Percentiles rank a stretch among this genome's conserved stretches.
Conservation (phyloP, 2,797 vertebrate species). For the Schizopygopsis malacanthus region DNA sequence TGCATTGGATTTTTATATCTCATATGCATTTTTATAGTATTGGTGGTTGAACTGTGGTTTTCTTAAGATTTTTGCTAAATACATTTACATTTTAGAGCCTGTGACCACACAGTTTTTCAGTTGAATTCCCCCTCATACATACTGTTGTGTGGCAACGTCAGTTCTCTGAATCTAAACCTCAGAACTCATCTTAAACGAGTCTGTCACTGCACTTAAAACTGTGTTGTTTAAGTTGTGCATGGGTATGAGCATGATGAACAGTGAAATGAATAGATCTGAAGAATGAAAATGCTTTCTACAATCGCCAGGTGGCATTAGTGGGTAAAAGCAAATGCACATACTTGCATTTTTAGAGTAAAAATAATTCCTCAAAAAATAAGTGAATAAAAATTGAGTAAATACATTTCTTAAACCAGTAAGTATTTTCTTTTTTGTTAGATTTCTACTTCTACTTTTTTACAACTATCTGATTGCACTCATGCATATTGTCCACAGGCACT, state of each 20-base stretch:
- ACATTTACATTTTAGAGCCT: background rate
- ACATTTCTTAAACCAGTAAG: background rate
- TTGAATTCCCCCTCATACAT: constrained; percentile 39
- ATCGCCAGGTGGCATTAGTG: background rate
- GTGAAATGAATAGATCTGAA: background rate
- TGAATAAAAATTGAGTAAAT: background rate
- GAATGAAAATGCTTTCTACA: background rate
- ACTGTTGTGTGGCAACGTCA: constrained; percentile 34
- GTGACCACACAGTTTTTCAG: constrained; percentile 11
- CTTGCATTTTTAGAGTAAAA: background rate
- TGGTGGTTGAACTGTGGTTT: constrained; percentile 19
- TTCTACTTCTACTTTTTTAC: background rate
- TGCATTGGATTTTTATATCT: background rate
- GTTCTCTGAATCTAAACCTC: constrained; percentile 48
- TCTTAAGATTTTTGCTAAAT: background rate
- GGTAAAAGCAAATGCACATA: background rate
- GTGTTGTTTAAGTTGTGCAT: background rate
- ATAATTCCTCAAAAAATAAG: background rate
- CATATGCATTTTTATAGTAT: constrained; percentile 8
- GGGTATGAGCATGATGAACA: background rate
- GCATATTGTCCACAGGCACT: background rate
- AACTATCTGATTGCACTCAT: background rate
- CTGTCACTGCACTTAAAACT: constrained; percentile 1
- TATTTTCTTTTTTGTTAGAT: background rate
- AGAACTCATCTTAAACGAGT: background rate